Evolutionary conservation across 2,888 invertebrate species (phyloP), one percentile per base, ranked within the genome.

Genomic region (Rhaphigaster nebulosa): DNA sequence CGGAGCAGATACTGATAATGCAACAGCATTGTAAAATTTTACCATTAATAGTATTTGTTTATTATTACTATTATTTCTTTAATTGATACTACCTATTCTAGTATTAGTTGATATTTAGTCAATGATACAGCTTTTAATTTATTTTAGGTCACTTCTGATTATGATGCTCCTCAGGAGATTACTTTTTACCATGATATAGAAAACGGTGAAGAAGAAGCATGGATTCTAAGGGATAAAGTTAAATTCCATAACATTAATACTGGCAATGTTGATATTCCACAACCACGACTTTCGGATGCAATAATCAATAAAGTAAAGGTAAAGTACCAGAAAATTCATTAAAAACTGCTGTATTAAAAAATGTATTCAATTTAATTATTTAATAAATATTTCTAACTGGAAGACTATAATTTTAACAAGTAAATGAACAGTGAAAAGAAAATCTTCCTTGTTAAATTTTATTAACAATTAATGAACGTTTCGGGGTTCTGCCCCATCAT

Each of bases 101-200:
- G 29, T 29, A 65, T 65, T 29, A n/a, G 26, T 76, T 76, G 20
- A 76, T 38, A 76, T 20, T 34, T 20, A 12, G 5, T 34, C 29
- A 76, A 18, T 76, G 18, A 76, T 38, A 18, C 26, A 18, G 15
- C 15, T 89, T 38, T 89, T 87, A 88, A 87, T 76, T 91, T 91
- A 91, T 91, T 91, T 13, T 34, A 92, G 92, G 87, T 87, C 18
- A 90, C 90, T 10, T 87, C 87, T 87, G 91, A 92, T 56, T 92
- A 92, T 89, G 92, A 92, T 70, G 92, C 91, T n/a, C 92, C 92
- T 8, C 90, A 91, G 15, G 91, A 91, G 45, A 91, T 92, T 50
- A 90, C 45, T 23, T 52, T 92, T 54, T 92, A 91, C 56, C 91
- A 92, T 54, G 90, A 91, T 4, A 13, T 76, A 29, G 89, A 89